Percentiles rank a stretch among this genome's conserved stretches.
These are phyloP conservation scores for Caenorhabditis auriculariae DNA, from an alignment of 2,888 invertebrate genomes.

Conservation along the genomic window DNA sequence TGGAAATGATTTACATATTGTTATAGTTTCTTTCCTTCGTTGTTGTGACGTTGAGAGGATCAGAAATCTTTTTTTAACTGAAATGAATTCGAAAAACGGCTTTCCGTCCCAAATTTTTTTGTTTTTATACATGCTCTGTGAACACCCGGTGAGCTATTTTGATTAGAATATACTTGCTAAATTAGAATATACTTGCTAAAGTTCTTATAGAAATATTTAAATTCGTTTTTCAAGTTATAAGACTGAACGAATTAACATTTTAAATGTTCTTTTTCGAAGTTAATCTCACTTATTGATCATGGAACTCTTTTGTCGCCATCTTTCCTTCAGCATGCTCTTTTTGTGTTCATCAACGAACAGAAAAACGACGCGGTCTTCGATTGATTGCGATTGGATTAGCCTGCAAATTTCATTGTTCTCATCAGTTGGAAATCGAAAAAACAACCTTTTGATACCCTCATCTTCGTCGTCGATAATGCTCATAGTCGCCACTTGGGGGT, in stretches of 20 bases:
- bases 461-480: constrained; percentile 46
- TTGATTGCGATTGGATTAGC: constrained; percentile 37
- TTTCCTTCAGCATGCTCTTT: constrained; percentile 41
- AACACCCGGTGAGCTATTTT: no score
- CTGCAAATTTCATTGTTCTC: constrained; percentile 4
- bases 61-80: neutral
- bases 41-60: neutral
- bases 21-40: neutral
- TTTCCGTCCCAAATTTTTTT: no score
- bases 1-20: no score
- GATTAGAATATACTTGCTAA: no score
- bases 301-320: constrained; percentile 40
- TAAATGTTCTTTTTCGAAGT: no score
- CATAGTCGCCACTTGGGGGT: constrained; percentile 49
- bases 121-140: no score
- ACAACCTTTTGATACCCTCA: constrained; percentile 43
- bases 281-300: constrained; percentile 42
- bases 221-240: no score
- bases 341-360: constrained; percentile 49
- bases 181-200: no score
- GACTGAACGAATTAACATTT: no score
- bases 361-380: constrained; percentile 46
- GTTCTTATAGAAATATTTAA: no score
- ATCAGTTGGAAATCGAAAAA: neutral
- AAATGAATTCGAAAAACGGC: neutral